These are phyloP conservation scores for Zygothrica quintamaculata DNA, from an alignment of 2,888 invertebrate genomes.

Conservation along the genomic window DNA sequence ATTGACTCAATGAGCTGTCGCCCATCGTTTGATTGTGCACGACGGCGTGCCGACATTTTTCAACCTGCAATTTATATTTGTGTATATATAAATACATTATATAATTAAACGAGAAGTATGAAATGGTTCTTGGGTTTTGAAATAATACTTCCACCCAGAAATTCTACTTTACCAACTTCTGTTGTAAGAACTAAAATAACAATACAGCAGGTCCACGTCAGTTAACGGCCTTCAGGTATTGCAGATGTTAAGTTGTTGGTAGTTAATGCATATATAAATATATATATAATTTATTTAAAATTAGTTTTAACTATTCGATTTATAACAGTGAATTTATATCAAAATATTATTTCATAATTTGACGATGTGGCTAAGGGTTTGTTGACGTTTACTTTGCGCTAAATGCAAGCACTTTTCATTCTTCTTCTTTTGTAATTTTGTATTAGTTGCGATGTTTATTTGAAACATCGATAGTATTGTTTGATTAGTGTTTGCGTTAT, in stretches of 20 bases:
- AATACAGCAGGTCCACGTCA: constrained; percentile 55
- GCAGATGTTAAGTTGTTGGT: too few relatives aligned
- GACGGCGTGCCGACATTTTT: constrained; percentile 50
- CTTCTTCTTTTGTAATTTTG: too few relatives aligned
- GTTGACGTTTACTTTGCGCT: constrained; percentile 50
- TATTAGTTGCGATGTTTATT: constrained; percentile 34
- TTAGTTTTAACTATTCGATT: background rate
- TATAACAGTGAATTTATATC: constrained; percentile 6
- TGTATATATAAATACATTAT: too few relatives aligned
- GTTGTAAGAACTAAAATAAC: constrained; percentile 19
- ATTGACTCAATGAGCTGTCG: constrained; percentile 24
- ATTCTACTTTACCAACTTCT: constrained; percentile 28
- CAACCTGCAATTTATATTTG: constrained; percentile 3
- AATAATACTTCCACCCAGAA: too few relatives aligned
- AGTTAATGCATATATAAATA: background rate
- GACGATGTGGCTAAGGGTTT: constrained; percentile 50
- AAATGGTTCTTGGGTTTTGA: too few relatives aligned
- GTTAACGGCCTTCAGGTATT: constrained; percentile 25
- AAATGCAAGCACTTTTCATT: constrained; percentile 45
- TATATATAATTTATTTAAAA: background rate
- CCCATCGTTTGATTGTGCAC: constrained; percentile 29
- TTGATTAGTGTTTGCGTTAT: constrained; percentile 1
- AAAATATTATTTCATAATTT: constrained; percentile 21
- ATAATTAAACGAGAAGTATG: too few relatives aligned
- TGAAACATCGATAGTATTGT: constrained; percentile 20